A percentile compares a stretch with the other conserved stretches of the same genome.
Conservation (phyloP, 2,113 vertebrate genomes). For the Hemiscyllium ocellatum region DNA sequence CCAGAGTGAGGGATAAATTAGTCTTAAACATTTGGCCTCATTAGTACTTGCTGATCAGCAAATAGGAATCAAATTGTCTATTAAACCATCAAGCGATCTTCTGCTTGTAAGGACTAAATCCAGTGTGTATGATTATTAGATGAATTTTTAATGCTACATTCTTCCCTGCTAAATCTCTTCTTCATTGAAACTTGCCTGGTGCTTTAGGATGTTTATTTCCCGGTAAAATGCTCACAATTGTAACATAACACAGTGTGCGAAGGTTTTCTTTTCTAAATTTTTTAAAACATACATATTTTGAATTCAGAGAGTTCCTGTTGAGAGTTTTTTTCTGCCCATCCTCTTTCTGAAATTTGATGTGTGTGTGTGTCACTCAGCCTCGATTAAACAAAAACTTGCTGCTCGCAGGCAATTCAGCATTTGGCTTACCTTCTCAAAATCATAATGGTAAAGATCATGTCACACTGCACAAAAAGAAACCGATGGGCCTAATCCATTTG, state of each 20-base stretch:
- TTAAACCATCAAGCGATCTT: neutral
- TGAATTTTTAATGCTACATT: neutral
- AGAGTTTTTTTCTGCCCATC: neutral
- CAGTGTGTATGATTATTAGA: neutral
- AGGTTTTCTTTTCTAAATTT: neutral
- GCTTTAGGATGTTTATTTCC: neutral
- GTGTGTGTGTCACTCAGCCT: neutral
- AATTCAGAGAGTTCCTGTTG: neutral
- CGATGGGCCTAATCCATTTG: neutral
- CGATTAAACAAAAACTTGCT: neutral
- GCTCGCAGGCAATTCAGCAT: neutral
- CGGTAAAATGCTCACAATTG: neutral
- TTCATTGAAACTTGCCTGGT: neutral
- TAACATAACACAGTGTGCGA: neutral
- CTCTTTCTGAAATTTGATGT: neutral
- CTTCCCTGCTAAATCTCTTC: neutral
- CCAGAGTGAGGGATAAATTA: neutral
- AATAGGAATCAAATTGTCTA: neutral
- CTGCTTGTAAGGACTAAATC: neutral
- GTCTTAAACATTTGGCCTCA: neutral
- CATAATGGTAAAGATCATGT: neutral
- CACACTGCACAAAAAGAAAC: neutral
- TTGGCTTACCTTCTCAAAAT: neutral
- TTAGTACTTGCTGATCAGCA: neutral
- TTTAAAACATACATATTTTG: neutral